phyloP scores from a whole-genome alignment of 2,888 invertebrate genomes.

The Cotesia congregata region DNA sequence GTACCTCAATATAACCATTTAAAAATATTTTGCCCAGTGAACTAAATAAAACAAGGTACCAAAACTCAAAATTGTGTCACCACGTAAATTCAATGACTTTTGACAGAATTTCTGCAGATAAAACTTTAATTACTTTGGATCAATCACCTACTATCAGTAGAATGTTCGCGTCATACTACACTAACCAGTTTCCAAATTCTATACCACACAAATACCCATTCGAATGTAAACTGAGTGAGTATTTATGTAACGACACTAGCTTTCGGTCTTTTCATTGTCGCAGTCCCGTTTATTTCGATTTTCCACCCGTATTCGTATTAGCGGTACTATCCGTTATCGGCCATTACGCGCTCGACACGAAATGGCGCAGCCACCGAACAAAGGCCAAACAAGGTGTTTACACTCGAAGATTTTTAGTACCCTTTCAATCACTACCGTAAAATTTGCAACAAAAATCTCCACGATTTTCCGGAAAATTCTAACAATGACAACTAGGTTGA shows the following conservation, averaged over 20 bases:
- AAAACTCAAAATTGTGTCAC: not conserved
- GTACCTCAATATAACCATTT: too few species aligned
- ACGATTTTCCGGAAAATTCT: too few species aligned
- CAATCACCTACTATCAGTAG: constrained; percentile 30
- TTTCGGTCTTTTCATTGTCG: constrained; percentile 4
- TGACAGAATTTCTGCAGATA: constrained; percentile 7
- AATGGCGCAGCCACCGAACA: constrained; percentile 15
- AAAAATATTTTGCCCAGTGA: too few species aligned
- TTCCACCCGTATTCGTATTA: constrained; percentile 19
- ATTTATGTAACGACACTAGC: constrained; percentile 2
- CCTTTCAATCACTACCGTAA: constrained; percentile 7
- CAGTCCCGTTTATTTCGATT: constrained; percentile 29
- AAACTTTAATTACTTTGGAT: constrained; percentile 33
- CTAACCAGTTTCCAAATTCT: too few species aligned
- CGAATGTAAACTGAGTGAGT: not conserved
- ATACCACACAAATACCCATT: too few species aligned
- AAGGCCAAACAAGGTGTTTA: constrained; percentile 24
- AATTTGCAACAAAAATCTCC: not conserved
- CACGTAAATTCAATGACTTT: constrained; percentile 5
- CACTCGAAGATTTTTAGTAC: constrained; percentile 26
- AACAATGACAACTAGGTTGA: too few species aligned
- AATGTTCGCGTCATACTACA: not conserved
- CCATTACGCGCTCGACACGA: constrained; percentile 27
- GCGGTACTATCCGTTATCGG: constrained; percentile 30
- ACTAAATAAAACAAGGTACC: too few species aligned